phyloP scores from a whole-genome alignment of 2,888 invertebrate species.

The Drosophila fungiperda region DNA sequence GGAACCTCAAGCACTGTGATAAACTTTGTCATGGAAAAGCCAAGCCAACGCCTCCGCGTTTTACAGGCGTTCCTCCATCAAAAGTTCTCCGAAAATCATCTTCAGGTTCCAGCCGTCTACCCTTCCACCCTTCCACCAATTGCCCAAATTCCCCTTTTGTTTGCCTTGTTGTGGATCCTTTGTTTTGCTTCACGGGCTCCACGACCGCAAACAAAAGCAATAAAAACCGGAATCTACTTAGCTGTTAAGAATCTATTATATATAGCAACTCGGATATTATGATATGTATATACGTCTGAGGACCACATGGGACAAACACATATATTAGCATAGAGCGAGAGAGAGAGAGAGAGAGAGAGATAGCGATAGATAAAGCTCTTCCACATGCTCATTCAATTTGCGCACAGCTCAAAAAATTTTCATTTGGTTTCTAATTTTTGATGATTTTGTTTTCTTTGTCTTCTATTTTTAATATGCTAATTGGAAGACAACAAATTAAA shows the following conservation, averaged over 20 bases:
- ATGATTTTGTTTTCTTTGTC: conserved; percentile 7
- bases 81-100: conserved; percentile 40
- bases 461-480: conserved; percentile 53
- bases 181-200: conserved; percentile 42
- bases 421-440: conserved; percentile 21
- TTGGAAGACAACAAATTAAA: conserved; percentile 38
- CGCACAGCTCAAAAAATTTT: conserved; percentile 28
- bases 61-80: conserved; percentile 50
- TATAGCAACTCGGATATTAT: conserved; percentile 47
- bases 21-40: conserved; percentile 54
- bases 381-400: not conserved
- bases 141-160: conserved; percentile 9
- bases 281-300: conserved; percentile 22
- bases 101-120: conserved; percentile 19
- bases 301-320: not conserved
- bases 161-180: conserved; percentile 22
- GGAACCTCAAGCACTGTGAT: conserved; percentile 18
- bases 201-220: conserved; percentile 57
- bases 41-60: conserved; percentile 35
- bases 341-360: not conserved
- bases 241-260: conserved; percentile 65
- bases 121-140: not conserved
- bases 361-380: not conserved
- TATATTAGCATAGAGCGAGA: not conserved
- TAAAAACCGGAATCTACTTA: conserved; percentile 64